These are phyloP conservation scores for Euphydryas editha DNA, from an alignment of 2,888 invertebrate species.

Conservation along the genomic window DNA sequence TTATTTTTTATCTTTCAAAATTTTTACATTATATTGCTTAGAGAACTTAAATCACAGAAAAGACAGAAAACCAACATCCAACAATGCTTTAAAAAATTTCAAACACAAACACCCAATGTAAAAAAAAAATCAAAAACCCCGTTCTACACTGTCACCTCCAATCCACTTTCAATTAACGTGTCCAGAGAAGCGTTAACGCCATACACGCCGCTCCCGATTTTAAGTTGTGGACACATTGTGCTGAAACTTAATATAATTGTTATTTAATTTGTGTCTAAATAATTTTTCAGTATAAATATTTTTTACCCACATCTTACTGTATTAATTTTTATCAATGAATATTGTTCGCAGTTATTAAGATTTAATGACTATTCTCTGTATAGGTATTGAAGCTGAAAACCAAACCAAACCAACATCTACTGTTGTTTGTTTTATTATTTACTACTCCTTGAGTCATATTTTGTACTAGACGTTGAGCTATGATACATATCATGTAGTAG, in stretches of 20 bases:
- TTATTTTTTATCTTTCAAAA: too few relatives aligned
- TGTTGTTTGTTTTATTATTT: too few relatives aligned
- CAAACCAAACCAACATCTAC: background rate
- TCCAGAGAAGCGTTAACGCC: slow-evolving; percentile 76
- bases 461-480: too few relatives aligned
- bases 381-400: background rate
- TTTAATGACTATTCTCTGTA: too few relatives aligned
- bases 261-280: background rate
- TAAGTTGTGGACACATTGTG: slow-evolving; percentile 55
- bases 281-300: background rate
- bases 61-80: slow-evolving; percentile 18
- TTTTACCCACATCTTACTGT: background rate
- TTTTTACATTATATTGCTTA: too few relatives aligned
- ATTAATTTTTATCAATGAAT: too few relatives aligned
- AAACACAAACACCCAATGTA: slow-evolving; percentile 50
- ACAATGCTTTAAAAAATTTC: slow-evolving; percentile 48
- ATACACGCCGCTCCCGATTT: slow-evolving; percentile 51
- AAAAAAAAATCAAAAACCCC: slow-evolving; percentile 62
- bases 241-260: background rate
- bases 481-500: too few relatives aligned
- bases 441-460: too few relatives aligned
- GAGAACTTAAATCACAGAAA: background rate
- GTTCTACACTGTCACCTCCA: slow-evolving; percentile 82
- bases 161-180: slow-evolving; percentile 83
- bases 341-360: too few relatives aligned